Evolutionary conservation across 35 echinoderm and acorn worm genomes (phyloP).

Genomic region (Hemicentrotus pulcherrimus): DNA sequence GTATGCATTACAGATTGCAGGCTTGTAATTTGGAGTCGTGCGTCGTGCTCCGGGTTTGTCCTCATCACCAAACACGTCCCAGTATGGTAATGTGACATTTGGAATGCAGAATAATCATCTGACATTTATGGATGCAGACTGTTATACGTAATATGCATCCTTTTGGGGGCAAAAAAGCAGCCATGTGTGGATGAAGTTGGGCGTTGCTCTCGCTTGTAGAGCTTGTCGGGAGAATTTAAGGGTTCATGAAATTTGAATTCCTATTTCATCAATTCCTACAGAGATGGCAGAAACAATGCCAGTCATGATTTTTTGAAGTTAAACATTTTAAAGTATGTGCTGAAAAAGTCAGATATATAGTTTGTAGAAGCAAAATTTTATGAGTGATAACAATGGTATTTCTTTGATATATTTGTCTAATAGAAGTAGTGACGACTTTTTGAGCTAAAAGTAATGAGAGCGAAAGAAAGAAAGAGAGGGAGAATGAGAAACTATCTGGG

Average conservation of each 20-base stretch:
- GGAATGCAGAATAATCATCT: neutral
- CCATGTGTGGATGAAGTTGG: neutral
- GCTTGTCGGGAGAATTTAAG: neutral
- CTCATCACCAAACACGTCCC: neutral
- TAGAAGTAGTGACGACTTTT: too few relatives aligned
- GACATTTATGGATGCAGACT: conserved; percentile 17
- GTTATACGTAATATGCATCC: conserved; percentile 1
- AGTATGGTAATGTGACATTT: conserved; percentile 41
- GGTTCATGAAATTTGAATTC: neutral
- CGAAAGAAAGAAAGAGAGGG: neutral
- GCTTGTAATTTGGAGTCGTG: neutral
- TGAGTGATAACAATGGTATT: too few relatives aligned
- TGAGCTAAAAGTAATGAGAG: neutral
- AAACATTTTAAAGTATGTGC: too few relatives aligned
- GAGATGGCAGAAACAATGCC: neutral
- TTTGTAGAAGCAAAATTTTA: too few relatives aligned
- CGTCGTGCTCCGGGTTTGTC: neutral
- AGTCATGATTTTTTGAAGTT: too few relatives aligned
- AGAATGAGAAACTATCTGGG: neutral
- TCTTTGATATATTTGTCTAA: too few relatives aligned
- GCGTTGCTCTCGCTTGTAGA: neutral
- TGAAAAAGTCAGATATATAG: too few relatives aligned
- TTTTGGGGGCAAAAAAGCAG: neutral
- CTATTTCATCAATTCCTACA: neutral
- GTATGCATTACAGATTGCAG: neutral